A percentile compares a stretch with the other conserved stretches of the same genome.
Evolutionary conservation across 2,888 invertebrate genomes (phyloP).

Genomic region (Microplitis deprimator): DNA sequence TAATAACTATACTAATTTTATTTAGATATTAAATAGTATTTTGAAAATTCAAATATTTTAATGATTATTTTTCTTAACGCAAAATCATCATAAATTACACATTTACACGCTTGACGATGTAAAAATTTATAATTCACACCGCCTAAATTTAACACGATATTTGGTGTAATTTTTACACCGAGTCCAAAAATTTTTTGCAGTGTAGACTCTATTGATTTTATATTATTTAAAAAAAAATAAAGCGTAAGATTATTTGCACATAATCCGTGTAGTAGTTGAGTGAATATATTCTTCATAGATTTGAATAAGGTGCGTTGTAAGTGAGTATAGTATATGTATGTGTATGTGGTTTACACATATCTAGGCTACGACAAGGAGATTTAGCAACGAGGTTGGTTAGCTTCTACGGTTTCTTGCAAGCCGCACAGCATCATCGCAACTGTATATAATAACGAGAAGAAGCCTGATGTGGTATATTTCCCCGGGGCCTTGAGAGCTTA

Average conservation of each 20-base stretch:
- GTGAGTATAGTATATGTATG: background rate
- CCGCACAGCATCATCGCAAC: constrained; percentile 39
- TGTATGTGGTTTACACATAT: constrained; percentile 12
- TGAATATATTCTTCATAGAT: background rate
- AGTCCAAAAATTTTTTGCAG: too few species aligned
- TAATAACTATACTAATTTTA: too few species aligned
- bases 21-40: too few species aligned
- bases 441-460: constrained; percentile 70
- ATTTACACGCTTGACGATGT: too few species aligned
- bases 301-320: background rate
- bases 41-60: too few species aligned
- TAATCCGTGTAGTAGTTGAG: background rate
- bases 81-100: too few species aligned
- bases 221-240: background rate
- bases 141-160: too few species aligned
- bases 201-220: background rate
- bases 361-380: constrained; percentile 8
- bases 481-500: constrained; percentile 65
- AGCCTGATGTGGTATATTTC: constrained; percentile 67
- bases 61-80: too few species aligned
- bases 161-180: too few species aligned
- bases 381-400: constrained; percentile 26
- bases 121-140: too few species aligned
- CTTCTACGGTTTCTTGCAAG: constrained; percentile 47
- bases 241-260: background rate